phyloP scores from a whole-genome alignment of 2,113 vertebrate species.

The Halcyon malimbica region DNA sequence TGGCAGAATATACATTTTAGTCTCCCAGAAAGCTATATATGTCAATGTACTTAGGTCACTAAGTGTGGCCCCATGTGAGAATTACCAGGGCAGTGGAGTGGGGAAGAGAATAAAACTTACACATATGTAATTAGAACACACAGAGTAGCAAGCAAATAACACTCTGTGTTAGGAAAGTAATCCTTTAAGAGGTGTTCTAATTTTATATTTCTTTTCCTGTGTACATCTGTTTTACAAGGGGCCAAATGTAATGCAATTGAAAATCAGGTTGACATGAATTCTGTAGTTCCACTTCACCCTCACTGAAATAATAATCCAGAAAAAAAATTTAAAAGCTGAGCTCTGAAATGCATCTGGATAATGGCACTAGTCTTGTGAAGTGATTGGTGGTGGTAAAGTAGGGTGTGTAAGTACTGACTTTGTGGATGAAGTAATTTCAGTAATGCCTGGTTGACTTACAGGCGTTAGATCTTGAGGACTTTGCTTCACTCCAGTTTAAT shows the following conservation, averaged over 20 bases:
- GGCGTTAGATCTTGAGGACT: background rate
- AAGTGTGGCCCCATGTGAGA: background rate
- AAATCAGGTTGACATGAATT: background rate
- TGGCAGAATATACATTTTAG: background rate
- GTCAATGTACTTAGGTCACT: background rate
- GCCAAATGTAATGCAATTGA: background rate
- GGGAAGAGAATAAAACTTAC: background rate
- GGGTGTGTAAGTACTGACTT: background rate
- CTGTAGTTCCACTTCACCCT: background rate
- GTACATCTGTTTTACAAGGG: background rate
- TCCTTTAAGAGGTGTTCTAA: background rate
- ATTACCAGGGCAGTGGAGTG: background rate
- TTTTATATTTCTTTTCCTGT: background rate
- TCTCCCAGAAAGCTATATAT: background rate
- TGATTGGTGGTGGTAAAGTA: background rate
- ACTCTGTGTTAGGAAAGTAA: background rate
- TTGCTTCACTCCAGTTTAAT: background rate
- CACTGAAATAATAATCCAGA: background rate
- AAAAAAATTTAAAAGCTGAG: background rate
- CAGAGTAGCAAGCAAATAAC: background rate
- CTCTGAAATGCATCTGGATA: background rate
- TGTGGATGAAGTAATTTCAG: background rate
- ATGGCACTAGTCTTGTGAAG: background rate
- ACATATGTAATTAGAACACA: background rate
- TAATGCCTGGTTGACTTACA: background rate